phyloP scores from a whole-genome alignment of 2,113 vertebrate species.

The Boleophthalmus pectinirostris region DNA sequence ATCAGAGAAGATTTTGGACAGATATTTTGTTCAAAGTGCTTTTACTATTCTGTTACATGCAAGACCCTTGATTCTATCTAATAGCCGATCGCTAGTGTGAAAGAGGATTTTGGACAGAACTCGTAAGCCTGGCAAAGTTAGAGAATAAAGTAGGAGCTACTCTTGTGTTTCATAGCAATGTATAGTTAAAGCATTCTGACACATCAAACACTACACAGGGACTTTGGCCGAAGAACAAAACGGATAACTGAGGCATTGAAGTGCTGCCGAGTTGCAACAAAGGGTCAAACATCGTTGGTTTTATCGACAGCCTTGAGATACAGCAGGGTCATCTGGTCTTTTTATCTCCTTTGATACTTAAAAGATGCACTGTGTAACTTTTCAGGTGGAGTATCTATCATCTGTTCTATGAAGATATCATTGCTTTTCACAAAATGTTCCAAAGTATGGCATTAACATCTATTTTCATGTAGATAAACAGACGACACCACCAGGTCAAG shows the following conservation, averaged over 20 bases:
- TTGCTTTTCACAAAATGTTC: too few relatives aligned
- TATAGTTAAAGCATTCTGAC: slow-evolving; percentile 13
- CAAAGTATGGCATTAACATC: too few relatives aligned
- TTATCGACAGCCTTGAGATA: slow-evolving; percentile 20
- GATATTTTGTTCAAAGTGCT: slow-evolving; percentile 57
- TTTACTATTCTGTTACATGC: slow-evolving; percentile 61
- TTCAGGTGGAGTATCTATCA: too few relatives aligned
- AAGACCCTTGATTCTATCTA: slow-evolving; percentile 32
- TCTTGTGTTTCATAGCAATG: background rate
- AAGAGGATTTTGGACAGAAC: slow-evolving; percentile 27
- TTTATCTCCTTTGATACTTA: slow-evolving; percentile 58
- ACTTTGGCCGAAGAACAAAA: slow-evolving; percentile 18
- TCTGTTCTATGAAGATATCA: too few relatives aligned
- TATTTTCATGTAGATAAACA: too few relatives aligned
- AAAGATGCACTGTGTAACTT: slow-evolving; percentile 26
- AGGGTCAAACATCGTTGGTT: slow-evolving; percentile 24
- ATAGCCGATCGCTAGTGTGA: slow-evolving; percentile 32
- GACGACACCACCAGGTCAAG: too few relatives aligned
- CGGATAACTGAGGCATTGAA: slow-evolving; percentile 14
- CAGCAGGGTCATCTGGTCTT: slow-evolving; percentile 43
- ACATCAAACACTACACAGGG: slow-evolving; percentile 16
- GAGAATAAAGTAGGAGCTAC: slow-evolving; percentile 9
- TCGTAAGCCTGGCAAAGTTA: slow-evolving; percentile 33
- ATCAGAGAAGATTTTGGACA: slow-evolving; percentile 51
- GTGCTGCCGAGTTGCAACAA: slow-evolving; percentile 1